Base-by-base conservation (phyloP, 2,888 invertebrate genomes). In the Archaeoteleia sp. region DNA sequence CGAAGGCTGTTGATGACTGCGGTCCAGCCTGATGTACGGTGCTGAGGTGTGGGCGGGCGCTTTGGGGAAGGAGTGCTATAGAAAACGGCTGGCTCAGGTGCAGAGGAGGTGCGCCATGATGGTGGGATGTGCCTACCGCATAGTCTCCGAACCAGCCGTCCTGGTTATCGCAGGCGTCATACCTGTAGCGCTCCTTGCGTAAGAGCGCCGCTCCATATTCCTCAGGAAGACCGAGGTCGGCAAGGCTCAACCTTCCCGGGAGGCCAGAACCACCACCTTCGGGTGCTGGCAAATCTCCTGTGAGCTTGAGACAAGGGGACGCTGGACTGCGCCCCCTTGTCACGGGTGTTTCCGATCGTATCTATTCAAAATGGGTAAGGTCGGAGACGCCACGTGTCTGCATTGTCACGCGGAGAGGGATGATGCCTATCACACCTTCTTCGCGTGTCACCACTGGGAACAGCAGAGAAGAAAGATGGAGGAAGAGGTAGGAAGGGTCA, bases 91-190 rank as follows among this genome's bases (percentile, higher is more conserved):
- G 23, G 58, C 65, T 0, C 8, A 45, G 0, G 72, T 45, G 0
- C 45, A 63, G n/a, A n/a, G n/a, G n/a, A 12, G 25, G 7, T 45
- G 39, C 5, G 73, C 73, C 1, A 35, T 76, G 5, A 42, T 70
- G 17, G 54, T 67, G 1, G 54, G 68, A 3, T 67, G 66, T 29
- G 60, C 70, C 0, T 74, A 75, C 29, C 37, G 72, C 12, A 74
- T 72, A 0, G 72, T 74, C 0, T 74, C 74, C 9, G 71, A 72
- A 13, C 43, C 66, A 2, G 72, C 73, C 1, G 51, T 53, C 6
- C 40, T 73, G 7, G 70, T 35, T 4, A n/a, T 35, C 14, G 15
- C 35, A 8, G 14, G 35, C 6, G 35, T 35, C 8, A 35, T 35
- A 1, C 35, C 35, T 2, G 14, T 35, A n/a, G 10, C 13, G 6